Evolutionary conservation across 2,888 invertebrate species (phyloP).

Genomic region (Adela reaumurella): DNA sequence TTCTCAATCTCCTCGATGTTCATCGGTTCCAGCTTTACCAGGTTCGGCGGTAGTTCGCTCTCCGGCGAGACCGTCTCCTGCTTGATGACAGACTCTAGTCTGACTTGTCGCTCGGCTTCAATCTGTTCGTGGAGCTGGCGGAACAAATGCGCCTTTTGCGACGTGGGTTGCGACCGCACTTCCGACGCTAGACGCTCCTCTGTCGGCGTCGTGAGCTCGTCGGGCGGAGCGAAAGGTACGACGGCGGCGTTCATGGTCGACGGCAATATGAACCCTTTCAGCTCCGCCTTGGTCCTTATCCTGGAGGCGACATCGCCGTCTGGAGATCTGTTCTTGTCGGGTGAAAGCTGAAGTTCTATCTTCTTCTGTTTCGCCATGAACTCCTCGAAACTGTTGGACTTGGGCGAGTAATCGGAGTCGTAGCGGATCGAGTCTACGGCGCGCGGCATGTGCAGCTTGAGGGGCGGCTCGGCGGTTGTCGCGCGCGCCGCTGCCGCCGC

Average conservation of each 20-base stretch:
- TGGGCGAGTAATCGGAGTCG: conserved; percentile 38
- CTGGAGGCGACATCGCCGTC: conserved; percentile 63
- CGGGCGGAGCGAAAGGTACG: conserved; percentile 37
- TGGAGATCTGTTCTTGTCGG: conserved; percentile 36
- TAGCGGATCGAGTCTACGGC: conserved; percentile 64
- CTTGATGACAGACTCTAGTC: conserved; percentile 56
- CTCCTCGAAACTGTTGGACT: conserved; percentile 18
- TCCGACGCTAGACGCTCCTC: conserved; percentile 16
- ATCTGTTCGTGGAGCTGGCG: conserved; percentile 44
- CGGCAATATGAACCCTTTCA: conserved; percentile 56
- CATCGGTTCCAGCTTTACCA: conserved; percentile 62
- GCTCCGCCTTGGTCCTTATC: conserved; percentile 82
- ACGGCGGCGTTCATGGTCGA: conserved; percentile 13
- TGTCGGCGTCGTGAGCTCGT: conserved; percentile 23
- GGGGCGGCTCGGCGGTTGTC: conserved; percentile 18
- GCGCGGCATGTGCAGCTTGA: conserved; percentile 64
- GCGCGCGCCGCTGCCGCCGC: background rate
- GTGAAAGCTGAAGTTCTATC: background rate
- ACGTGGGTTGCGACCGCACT: conserved; percentile 36
- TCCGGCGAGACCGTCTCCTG: conserved; percentile 56
- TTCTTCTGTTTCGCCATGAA: conserved; percentile 5
- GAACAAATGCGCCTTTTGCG: conserved; percentile 41
- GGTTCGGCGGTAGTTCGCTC: conserved; percentile 49
- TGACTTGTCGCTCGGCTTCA: conserved; percentile 18
- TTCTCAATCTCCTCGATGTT: conserved; percentile 64